Percentiles rank a stretch among this genome's conserved stretches.
Evolutionary conservation across 1,140 invertebrate genomes (phyloP).

Genomic region (Pararge aegeria): DNA sequence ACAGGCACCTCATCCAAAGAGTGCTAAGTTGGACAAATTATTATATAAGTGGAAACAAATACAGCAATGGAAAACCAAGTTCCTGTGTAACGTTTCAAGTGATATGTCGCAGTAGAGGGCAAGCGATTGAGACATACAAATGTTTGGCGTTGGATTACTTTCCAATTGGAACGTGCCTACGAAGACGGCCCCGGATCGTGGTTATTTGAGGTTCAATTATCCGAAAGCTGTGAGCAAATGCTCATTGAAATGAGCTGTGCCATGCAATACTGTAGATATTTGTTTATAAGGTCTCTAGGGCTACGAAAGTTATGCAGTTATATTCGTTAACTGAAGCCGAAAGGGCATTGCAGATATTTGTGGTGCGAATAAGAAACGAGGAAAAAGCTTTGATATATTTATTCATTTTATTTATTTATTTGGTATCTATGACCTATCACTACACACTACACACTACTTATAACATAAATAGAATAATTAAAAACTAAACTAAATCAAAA

Average conservation of each 20-base stretch:
- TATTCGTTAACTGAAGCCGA: no score
- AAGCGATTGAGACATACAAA: slow-evolving; percentile 67
- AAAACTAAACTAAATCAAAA: no score
- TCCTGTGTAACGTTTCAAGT: neutral
- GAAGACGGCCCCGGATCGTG: slow-evolving; percentile 57
- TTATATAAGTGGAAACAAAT: neutral
- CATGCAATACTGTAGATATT: slow-evolving; percentile 37
- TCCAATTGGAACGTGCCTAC: slow-evolving; percentile 73
- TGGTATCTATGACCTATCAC: no score
- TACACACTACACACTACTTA: no score
- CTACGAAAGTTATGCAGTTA: no score
- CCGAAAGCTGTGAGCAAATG: slow-evolving; percentile 61
- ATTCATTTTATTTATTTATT: no score
- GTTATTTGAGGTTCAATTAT: slow-evolving; percentile 76
- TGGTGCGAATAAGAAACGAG: no score
- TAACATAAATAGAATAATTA: no score
- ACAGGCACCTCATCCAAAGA: neutral
- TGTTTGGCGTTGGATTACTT: slow-evolving; percentile 71
- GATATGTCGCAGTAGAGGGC: neutral
- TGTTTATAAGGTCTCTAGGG: no score
- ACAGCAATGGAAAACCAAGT: neutral
- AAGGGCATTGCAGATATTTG: no score
- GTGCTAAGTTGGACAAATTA: neutral
- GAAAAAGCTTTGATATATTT: no score
- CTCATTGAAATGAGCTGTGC: slow-evolving; percentile 49